Evolutionary conservation across 53 echinoderm and acorn worm genomes (phyloP).

Genomic region (Paelopatides confundens): DNA sequence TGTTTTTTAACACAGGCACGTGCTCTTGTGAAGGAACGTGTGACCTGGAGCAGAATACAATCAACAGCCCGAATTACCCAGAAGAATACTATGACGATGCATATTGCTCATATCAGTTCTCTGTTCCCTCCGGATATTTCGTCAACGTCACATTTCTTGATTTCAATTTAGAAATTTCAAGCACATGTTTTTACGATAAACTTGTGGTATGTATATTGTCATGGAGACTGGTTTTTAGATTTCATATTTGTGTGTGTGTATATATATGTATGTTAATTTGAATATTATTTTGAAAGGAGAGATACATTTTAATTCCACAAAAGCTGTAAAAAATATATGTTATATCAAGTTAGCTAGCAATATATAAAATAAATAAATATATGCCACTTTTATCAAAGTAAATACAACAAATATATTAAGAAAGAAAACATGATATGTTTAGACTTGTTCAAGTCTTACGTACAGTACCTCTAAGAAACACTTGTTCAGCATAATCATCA

Average conservation of each 20-base stretch:
- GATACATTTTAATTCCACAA: too few relatives aligned
- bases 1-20: neutral
- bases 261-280: too few relatives aligned
- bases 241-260: neutral
- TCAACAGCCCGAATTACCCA: neutral
- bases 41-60: neutral
- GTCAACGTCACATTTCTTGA: conserved; percentile 14
- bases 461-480: too few relatives aligned
- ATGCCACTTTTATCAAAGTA: too few relatives aligned
- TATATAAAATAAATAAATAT: too few relatives aligned
- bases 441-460: too few relatives aligned
- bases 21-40: conserved; percentile 6
- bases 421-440: too few relatives aligned
- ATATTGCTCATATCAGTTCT: conserved; percentile 15
- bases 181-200: neutral
- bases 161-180: neutral
- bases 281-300: too few relatives aligned
- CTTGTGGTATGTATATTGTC: neutral
- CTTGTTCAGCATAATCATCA: too few relatives aligned
- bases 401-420: too few relatives aligned
- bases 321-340: too few relatives aligned
- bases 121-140: conserved; percentile 4
- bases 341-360: too few relatives aligned
- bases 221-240: neutral
- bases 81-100: neutral